Conservation (phyloP, 2,113 vertebrate species). For the Gavialis gangeticus region DNA sequence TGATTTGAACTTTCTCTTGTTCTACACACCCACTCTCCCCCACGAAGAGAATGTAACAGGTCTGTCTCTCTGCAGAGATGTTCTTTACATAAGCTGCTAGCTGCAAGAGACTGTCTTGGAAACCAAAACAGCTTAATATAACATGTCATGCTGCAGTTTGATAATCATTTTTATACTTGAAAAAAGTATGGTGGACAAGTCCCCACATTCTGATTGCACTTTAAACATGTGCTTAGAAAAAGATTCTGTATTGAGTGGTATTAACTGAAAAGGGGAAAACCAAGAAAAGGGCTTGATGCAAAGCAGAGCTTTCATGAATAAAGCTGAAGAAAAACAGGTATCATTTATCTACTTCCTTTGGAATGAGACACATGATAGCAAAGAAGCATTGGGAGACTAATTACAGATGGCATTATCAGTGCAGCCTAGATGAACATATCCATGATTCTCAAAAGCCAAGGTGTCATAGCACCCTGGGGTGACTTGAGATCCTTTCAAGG, state of each 20-base stretch:
- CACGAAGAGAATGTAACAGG: neutral
- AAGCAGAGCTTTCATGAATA: neutral
- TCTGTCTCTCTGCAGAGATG: neutral
- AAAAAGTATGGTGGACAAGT: neutral
- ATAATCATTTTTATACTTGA: neutral
- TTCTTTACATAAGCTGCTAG: constrained; percentile 20
- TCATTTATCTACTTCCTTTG: too few relatives aligned
- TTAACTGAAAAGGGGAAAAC: neutral
- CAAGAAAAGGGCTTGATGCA: neutral
- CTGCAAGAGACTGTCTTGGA: constrained; percentile 42
- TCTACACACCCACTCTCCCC: constrained; percentile 1
- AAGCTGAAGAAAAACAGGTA: neutral
- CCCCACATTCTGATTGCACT: neutral
- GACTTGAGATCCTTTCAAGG: too few relatives aligned
- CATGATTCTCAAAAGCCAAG: too few relatives aligned
- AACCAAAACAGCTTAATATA: constrained; percentile 31
- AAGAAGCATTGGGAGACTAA: too few relatives aligned
- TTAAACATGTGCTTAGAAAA: rapidly evolving
- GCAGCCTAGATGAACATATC: too few relatives aligned
- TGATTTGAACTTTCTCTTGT: neutral
- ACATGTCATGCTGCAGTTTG: neutral
- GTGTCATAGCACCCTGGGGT: too few relatives aligned
- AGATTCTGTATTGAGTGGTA: neutral
- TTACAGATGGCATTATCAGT: too few relatives aligned
- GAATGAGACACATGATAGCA: too few relatives aligned